These are phyloP conservation scores for Rhineura floridana DNA, from an alignment of 2,113 vertebrate species.

Conservation along the genomic window DNA sequence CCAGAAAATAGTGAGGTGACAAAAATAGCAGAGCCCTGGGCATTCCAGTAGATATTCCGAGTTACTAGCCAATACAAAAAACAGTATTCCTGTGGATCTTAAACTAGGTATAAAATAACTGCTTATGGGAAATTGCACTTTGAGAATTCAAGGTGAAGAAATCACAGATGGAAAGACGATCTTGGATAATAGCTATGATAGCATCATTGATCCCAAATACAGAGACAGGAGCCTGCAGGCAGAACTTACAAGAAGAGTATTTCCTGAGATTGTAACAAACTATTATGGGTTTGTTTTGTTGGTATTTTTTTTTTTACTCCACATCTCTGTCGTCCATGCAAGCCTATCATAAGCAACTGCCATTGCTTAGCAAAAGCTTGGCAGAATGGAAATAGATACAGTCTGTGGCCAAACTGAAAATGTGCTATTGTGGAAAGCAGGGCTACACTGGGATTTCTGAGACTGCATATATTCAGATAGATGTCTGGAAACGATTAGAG, in stretches of 20 bases:
- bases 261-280: constrained; percentile 9
- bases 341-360: background rate
- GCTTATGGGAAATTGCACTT: constrained; percentile 47
- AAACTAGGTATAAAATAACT: constrained; percentile 48
- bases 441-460: background rate
- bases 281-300: rapidly evolving
- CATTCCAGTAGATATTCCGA: constrained; percentile 17
- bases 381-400: background rate
- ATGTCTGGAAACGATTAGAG: background rate
- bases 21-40: constrained; percentile 23
- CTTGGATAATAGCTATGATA: constrained; percentile 50
- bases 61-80: constrained; percentile 37
- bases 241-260: background rate
- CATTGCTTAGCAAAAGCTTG: background rate
- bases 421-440: background rate
- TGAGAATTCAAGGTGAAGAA: constrained; percentile 41
- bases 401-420: background rate
- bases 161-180: constrained; percentile 48
- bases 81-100: constrained; percentile 42
- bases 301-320: background rate
- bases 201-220: constrained; percentile 48
- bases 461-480: background rate
- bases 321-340: background rate
- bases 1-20: constrained; percentile 37
- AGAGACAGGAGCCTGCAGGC: constrained; percentile 37